A percentile compares a stretch with the other conserved stretches of the same genome.
Evolutionary conservation across 2,113 vertebrate genomes (phyloP).

Genomic region (Euleptes europaea): DNA sequence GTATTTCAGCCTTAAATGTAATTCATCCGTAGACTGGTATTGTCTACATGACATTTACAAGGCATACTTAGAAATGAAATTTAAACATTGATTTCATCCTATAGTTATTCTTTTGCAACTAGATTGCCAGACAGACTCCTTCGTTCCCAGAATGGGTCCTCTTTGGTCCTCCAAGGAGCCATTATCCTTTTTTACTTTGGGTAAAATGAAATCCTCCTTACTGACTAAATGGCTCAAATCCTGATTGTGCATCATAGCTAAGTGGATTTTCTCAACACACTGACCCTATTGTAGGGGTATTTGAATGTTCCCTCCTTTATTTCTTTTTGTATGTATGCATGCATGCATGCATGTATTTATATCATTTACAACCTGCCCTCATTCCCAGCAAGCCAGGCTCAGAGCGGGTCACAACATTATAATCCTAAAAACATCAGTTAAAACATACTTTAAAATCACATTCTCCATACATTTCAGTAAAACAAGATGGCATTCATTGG

Average conservation of each 20-base stretch:
- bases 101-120: not conserved
- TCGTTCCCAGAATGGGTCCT: not conserved
- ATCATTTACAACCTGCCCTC: too few relatives aligned
- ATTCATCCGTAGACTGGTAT: not conserved
- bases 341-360: too few relatives aligned
- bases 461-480: too few relatives aligned
- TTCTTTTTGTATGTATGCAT: too few relatives aligned
- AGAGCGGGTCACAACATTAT: too few relatives aligned
- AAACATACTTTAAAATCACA: too few relatives aligned
- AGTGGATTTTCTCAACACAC: not conserved
- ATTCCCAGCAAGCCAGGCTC: too few relatives aligned
- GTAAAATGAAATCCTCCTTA: not conserved
- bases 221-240: not conserved
- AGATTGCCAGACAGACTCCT: not conserved
- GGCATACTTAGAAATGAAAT: not conserved
- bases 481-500: too few relatives aligned
- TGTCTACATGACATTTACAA: not conserved
- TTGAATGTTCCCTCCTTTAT: too few relatives aligned
- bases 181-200: not conserved
- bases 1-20: not conserved
- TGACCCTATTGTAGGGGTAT: too few relatives aligned
- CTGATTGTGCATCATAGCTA: not conserved
- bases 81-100: not conserved
- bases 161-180: not conserved
- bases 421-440: too few relatives aligned